Percentiles rank a stretch among this genome's conserved stretches.
Evolutionary conservation across 2,888 invertebrate genomes (phyloP).

Genomic region (Cryptosula pallasiana): DNA sequence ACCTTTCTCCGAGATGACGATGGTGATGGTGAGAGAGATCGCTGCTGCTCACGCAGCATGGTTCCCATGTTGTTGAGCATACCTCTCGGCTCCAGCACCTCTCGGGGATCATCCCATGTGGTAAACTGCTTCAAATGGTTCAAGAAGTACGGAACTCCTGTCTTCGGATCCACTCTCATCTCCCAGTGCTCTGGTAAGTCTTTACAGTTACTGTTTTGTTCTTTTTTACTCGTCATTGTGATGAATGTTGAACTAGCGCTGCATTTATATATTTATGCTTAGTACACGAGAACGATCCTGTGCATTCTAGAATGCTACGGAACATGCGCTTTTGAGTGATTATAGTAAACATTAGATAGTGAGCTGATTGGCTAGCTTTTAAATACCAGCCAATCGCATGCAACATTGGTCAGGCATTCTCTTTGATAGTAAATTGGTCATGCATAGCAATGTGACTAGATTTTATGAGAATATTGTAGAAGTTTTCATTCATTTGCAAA

Average conservation of each 20-base stretch:
- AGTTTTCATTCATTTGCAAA: too few relatives aligned
- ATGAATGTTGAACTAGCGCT: not conserved
- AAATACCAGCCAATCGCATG: not conserved
- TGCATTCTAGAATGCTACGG: not conserved
- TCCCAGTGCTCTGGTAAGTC: constrained; percentile 48
- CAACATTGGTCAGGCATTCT: not conserved
- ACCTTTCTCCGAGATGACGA: not conserved
- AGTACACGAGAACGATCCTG: not conserved
- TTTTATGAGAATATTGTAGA: too few relatives aligned
- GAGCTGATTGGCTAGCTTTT: not conserved
- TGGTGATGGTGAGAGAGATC: not conserved
- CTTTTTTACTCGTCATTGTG: constrained; percentile 15
- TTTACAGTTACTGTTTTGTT: constrained; percentile 26
- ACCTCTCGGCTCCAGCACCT: not conserved
- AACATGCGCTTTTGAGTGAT: too few relatives aligned
- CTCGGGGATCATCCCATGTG: constrained; percentile 48
- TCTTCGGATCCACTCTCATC: constrained; percentile 43
- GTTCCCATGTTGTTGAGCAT: constrained; percentile 20
- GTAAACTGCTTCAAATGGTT: constrained; percentile 47
- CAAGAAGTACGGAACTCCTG: constrained; percentile 49
- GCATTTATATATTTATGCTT: not conserved
- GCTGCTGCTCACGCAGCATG: not conserved
- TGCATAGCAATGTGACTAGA: too few relatives aligned
- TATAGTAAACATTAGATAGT: not conserved
- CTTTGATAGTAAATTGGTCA: not conserved